These are phyloP conservation scores for Hemichromis elongatus DNA, from an alignment of 2,113 vertebrate genomes.

Conservation along the genomic window DNA sequence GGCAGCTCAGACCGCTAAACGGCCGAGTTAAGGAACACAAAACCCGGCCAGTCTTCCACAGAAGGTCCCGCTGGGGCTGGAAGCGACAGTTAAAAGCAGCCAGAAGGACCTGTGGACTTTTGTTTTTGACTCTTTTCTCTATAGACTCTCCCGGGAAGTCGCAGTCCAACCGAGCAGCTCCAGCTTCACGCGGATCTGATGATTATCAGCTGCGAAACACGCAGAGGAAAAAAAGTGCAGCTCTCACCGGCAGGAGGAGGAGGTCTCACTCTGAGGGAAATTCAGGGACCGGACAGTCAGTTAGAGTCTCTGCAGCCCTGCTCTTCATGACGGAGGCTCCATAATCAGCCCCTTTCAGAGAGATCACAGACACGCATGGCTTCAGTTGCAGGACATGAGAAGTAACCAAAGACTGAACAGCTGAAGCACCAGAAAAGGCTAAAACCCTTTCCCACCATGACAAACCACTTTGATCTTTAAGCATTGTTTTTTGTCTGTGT, in stretches of 20 bases:
- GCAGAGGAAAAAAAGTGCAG: background rate
- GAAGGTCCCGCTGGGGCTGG: background rate
- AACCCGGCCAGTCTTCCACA: background rate
- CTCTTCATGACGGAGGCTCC: background rate
- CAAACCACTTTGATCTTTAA: background rate
- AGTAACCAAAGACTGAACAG: background rate
- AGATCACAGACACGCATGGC: background rate
- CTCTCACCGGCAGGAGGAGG: background rate
- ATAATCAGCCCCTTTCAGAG: background rate
- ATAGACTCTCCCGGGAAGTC: background rate
- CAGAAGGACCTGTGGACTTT: background rate
- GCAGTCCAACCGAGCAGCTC: background rate
- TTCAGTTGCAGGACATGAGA: background rate
- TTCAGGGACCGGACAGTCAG: background rate
- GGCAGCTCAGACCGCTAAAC: background rate
- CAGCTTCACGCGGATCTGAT: slow-evolving; percentile 23
- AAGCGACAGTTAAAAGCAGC: background rate
- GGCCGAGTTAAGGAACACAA: background rate
- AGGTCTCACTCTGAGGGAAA: slow-evolving; percentile 5
- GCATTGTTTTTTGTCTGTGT: background rate
- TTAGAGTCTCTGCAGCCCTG: background rate
- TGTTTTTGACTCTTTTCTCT: background rate
- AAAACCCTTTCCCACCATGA: background rate
- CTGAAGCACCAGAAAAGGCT: background rate
- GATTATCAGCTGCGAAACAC: background rate